These are phyloP conservation scores for Prorops nasuta DNA, from an alignment of 1,140 invertebrate species.

Conservation along the genomic window DNA sequence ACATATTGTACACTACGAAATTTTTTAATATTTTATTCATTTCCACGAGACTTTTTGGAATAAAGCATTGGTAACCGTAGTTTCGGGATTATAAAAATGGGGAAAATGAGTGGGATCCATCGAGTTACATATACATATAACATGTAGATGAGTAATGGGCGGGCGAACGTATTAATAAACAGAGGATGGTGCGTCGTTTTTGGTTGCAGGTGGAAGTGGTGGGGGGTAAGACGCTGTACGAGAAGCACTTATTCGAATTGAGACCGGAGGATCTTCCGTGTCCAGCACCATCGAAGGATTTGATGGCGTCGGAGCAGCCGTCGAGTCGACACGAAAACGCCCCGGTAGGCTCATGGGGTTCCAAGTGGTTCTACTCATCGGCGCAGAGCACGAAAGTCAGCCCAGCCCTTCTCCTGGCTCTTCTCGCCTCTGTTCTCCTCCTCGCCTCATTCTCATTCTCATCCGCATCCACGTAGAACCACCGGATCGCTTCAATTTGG, in stretches of 20 bases:
- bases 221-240: slow-evolving; percentile 37
- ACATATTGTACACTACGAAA: neutral
- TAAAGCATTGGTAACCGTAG: too few species aligned
- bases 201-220: slow-evolving; percentile 34
- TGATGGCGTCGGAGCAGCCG: slow-evolving; percentile 53
- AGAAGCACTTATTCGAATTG: slow-evolving; percentile 61
- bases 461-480: slow-evolving; percentile 41
- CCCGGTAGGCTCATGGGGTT: slow-evolving; percentile 35
- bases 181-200: slow-evolving; percentile 7
- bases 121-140: too few species aligned
- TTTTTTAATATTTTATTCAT: slow-evolving; percentile 5
- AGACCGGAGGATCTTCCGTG: slow-evolving; percentile 67
- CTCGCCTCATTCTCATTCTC: slow-evolving; percentile 18
- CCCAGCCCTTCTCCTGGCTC: slow-evolving; percentile 24
- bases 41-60: too few species aligned
- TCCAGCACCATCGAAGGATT: slow-evolving; percentile 51
- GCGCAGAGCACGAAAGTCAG: slow-evolving; percentile 12
- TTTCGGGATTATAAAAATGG: too few species aligned
- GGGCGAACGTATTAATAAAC: too few species aligned
- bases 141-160: too few species aligned
- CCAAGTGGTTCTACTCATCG: slow-evolving; percentile 36
- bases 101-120: too few species aligned
- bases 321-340: slow-evolving; percentile 44
- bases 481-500: too few species aligned
- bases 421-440: slow-evolving; percentile 27